phyloP scores from a whole-genome alignment of 1,140 invertebrate genomes.

The Sycophila sp. region DNA sequence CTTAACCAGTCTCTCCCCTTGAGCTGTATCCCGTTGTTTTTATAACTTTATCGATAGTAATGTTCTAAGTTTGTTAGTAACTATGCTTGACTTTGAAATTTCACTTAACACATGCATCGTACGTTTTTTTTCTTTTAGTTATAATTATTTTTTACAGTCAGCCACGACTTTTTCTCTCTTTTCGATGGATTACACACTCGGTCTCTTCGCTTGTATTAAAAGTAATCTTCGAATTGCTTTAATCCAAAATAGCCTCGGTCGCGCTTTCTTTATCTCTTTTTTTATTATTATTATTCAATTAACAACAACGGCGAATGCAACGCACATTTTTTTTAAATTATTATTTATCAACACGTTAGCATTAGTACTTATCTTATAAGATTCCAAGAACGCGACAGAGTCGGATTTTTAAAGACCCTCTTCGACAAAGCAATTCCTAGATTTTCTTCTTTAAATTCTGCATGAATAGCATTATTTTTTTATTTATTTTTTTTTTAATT shows the following conservation, averaged over 20 bases:
- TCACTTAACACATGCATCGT: conserved; percentile 46
- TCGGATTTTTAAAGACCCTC: not conserved
- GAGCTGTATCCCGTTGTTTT: conserved; percentile 45
- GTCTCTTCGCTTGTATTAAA: conserved; percentile 12
- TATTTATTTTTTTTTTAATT: too few species aligned
- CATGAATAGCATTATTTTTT: conserved; percentile 27
- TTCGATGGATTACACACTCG: conserved; percentile 32
- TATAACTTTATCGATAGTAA: conserved; percentile 47
- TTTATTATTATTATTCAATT: not conserved
- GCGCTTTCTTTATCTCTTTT: conserved; percentile 25
- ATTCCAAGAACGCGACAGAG: conserved; percentile 14
- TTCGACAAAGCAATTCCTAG: conserved; percentile 32
- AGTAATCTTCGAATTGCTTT: conserved; percentile 37
- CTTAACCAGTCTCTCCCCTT: conserved; percentile 41
- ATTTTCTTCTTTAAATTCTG: conserved; percentile 19
- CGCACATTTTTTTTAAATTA: not conserved
- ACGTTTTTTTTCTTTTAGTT: conserved; percentile 41
- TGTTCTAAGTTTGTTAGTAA: conserved; percentile 38
- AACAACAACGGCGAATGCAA: not conserved
- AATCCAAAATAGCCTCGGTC: not conserved
- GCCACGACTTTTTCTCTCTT: conserved; percentile 28
- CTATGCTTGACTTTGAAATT: conserved; percentile 41
- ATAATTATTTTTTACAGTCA: conserved; percentile 39
- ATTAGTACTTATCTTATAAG: not conserved
- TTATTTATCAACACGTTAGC: not conserved